Evolutionary conservation across 2,797 vertebrate genomes (phyloP), one percentile per base, ranked within the genome.

Genomic region (Chaenodraco wilsoni): DNA sequence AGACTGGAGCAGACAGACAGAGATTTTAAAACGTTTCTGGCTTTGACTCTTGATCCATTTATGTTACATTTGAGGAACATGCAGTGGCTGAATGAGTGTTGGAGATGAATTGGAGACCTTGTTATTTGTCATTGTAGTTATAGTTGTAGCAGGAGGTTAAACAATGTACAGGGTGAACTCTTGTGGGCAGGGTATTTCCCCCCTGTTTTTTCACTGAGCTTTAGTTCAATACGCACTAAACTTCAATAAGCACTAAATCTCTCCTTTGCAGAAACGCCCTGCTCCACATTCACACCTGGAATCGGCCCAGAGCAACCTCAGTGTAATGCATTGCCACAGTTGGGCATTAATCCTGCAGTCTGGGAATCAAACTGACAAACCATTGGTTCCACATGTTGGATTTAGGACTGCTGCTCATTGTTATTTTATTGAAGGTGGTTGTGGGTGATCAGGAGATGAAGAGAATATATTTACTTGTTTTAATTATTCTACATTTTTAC

Each of bases 21-120:
- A 71, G 12, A 12, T 74, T 81, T 48, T 41, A 60, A 50, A 64
- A 41, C 15, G 44, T 19, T 46, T 55, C 56, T 73, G 69, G 60
- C 62, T 63, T 51, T 62, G 51, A 72, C 15, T 82, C 55, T 72
- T 15, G 31, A 69, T 70, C 37, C 69, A 64, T 73, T 72, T 74
- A 40, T 57, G 21, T 19, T 67, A 9, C 61, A 82, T 69, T 60
- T 67, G 40, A 52, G 67, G 55, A 76, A 43, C 40, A 19, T 50
- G 12, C 3, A 45, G 9, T 37, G 16, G 40, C 43, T 67, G 23
- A 46, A 37, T 50, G 27, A 31, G 12, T 44, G 49, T 54, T 11
- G 27, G 27, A 27, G 27, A 21, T 57, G 49, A 4, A 69, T 76
- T 49, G 43, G 23, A 48, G 12, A 44, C 15, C n/a, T 40, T 51